Evolutionary conservation across 2,797 vertebrate species (phyloP).

Genomic region (Chiroxiphia lanceolata): DNA sequence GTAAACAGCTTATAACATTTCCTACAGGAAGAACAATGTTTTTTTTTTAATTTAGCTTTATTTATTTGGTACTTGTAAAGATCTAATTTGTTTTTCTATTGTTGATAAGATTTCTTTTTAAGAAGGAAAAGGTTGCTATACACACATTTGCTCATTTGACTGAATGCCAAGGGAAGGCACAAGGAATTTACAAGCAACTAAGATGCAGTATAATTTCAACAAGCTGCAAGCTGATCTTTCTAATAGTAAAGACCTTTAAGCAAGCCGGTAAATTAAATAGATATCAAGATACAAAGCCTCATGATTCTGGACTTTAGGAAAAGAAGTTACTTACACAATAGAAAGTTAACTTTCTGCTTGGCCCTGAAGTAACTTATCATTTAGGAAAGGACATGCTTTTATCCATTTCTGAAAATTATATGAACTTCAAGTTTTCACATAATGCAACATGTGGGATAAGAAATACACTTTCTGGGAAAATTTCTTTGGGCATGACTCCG

Average conservation of each 20-base stretch:
- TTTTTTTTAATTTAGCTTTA: background rate
- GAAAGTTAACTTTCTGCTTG: background rate
- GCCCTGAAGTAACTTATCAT: background rate
- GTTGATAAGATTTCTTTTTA: background rate
- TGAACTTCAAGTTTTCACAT: background rate
- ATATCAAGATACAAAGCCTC: background rate
- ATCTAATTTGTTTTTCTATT: background rate
- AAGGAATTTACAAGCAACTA: background rate
- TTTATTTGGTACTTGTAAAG: background rate
- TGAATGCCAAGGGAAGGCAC: background rate
- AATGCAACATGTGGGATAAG: background rate
- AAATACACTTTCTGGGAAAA: background rate
- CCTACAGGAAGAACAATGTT: background rate
- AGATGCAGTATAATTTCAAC: background rate
- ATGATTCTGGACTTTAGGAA: background rate
- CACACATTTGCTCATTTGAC: background rate
- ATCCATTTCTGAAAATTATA: background rate
- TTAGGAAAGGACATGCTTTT: background rate
- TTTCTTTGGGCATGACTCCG: background rate
- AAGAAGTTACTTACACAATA: background rate
- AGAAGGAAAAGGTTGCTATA: background rate
- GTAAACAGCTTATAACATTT: background rate
- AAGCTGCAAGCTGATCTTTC: background rate
- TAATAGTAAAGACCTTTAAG: background rate
- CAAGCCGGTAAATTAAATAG: background rate